These are phyloP conservation scores for Syritta pipiens DNA, from an alignment of 2,888 invertebrate species.

Conservation along the genomic window DNA sequence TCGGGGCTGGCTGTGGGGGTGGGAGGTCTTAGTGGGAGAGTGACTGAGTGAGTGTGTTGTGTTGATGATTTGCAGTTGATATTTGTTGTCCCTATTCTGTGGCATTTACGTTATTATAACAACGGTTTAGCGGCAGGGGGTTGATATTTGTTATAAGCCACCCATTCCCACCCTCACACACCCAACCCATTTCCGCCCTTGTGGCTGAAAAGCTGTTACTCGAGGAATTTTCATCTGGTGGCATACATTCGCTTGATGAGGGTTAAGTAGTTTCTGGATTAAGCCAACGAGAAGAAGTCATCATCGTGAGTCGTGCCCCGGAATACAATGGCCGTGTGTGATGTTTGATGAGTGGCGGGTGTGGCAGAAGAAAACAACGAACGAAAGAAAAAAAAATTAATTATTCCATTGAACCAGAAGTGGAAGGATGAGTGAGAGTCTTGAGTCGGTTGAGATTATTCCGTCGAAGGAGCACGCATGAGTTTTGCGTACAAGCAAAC, in stretches of 20 bases:
- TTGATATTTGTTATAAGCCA: constrained; percentile 5
- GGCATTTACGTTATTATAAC: constrained; percentile 44
- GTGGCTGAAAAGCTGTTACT: constrained; percentile 63
- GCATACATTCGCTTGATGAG: constrained; percentile 56
- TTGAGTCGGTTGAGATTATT: neutral
- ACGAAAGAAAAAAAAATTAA: constrained; percentile 49
- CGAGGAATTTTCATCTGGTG: constrained; percentile 46
- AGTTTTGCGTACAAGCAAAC: neutral
- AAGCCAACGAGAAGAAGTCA: constrained; percentile 2
- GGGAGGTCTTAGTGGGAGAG: neutral
- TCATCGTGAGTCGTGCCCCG: constrained; percentile 3
- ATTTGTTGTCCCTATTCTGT: constrained; percentile 40
- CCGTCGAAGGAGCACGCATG: constrained; percentile 3
- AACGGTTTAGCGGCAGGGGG: constrained; percentile 18
- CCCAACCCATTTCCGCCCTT: constrained; percentile 25
- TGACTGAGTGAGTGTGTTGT: neutral
- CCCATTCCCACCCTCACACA: neutral
- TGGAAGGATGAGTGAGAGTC: no score
- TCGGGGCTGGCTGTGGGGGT: neutral
- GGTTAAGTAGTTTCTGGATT: constrained; percentile 62
- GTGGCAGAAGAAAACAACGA: no score
- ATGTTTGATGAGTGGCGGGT: constrained; percentile 8
- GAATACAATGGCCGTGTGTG: constrained; percentile 37
- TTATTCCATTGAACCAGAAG: constrained; percentile 48
- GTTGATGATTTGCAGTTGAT: constrained; percentile 58